Evolutionary conservation across 1,140 invertebrate species (phyloP).

Genomic region (Drosophila pseudoobscura): DNA sequence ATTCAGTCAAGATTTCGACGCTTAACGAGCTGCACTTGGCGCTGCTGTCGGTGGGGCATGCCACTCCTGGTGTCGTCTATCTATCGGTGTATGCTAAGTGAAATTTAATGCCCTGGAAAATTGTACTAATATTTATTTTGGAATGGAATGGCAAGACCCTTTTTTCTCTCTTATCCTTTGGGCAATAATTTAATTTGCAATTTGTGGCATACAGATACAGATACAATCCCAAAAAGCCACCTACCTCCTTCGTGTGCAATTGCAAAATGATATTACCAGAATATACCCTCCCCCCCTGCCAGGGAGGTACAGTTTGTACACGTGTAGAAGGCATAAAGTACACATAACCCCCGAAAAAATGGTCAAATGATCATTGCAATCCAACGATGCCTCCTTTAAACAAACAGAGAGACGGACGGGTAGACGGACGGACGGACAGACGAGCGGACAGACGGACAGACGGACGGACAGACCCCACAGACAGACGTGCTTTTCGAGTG

Average conservation of each 20-base stretch:
- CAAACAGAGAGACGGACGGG: too few relatives aligned
- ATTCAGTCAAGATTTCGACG: conserved; percentile 48
- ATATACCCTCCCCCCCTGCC: conserved; percentile 13
- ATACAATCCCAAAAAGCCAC: background rate
- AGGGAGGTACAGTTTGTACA: conserved; percentile 10
- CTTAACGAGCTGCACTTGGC: conserved; percentile 47
- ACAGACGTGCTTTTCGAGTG: background rate
- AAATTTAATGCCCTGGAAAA: conserved; percentile 74
- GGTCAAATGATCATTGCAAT: conserved; percentile 46
- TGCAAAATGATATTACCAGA: conserved; percentile 71
- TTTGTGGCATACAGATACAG: conserved; percentile 28
- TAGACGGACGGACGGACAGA: too few relatives aligned
- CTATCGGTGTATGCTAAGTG: conserved; percentile 53
- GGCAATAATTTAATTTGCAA: conserved; percentile 63
- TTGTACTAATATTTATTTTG: conserved; percentile 71
- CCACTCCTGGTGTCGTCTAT: background rate
- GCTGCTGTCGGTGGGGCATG: background rate
- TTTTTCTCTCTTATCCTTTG: background rate
- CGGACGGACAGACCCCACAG: too few relatives aligned
- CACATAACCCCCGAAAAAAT: conserved; percentile 38
- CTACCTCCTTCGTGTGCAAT: conserved; percentile 33
- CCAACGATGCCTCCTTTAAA: too few relatives aligned
- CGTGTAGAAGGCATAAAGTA: conserved; percentile 56
- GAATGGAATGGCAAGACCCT: conserved; percentile 17
- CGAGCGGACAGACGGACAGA: too few relatives aligned